Percentiles rank a stretch among this genome's conserved stretches.
Conservation (phyloP, 2,888 invertebrate species). For the Euclidia mi region DNA sequence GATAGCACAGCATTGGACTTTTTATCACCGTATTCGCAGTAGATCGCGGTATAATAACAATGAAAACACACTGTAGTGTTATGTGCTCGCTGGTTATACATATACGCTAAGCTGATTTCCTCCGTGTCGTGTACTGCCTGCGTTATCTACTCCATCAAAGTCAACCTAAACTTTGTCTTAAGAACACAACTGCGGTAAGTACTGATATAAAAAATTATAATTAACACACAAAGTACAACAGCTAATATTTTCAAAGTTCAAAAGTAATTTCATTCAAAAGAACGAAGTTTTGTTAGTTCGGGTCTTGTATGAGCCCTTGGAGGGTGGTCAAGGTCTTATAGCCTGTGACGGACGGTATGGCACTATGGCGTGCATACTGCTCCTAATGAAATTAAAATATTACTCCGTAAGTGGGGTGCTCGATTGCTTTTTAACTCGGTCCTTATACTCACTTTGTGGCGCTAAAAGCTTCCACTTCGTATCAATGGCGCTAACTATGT, state of each 20-base stretch:
- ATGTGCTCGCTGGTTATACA: too few species aligned
- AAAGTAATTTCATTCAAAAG: slow-evolving; percentile 8
- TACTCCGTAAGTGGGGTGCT: background rate
- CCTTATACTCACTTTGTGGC: too few species aligned
- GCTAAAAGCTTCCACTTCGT: too few species aligned
- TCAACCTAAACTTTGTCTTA: too few species aligned
- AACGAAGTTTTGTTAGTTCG: background rate
- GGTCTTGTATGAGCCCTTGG: background rate
- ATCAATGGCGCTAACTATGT: background rate
- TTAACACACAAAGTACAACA: background rate
- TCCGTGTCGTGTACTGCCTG: too few species aligned
- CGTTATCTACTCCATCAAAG: too few species aligned
- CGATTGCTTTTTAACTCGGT: background rate
- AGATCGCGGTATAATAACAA: too few species aligned
- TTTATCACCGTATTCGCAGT: too few species aligned
- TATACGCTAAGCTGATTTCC: too few species aligned
- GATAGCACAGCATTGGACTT: too few species aligned
- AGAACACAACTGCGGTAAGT: background rate
- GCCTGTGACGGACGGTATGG: background rate
- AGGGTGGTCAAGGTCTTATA: too few species aligned
- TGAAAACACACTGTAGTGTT: too few species aligned
- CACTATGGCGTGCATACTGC: slow-evolving; percentile 1
- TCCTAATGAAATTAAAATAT: slow-evolving; percentile 1
- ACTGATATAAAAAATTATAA: background rate
- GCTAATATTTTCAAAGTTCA: slow-evolving; percentile 5